phyloP scores from a whole-genome alignment of 2,797 vertebrate genomes.

The Echiichthys vipera region DNA sequence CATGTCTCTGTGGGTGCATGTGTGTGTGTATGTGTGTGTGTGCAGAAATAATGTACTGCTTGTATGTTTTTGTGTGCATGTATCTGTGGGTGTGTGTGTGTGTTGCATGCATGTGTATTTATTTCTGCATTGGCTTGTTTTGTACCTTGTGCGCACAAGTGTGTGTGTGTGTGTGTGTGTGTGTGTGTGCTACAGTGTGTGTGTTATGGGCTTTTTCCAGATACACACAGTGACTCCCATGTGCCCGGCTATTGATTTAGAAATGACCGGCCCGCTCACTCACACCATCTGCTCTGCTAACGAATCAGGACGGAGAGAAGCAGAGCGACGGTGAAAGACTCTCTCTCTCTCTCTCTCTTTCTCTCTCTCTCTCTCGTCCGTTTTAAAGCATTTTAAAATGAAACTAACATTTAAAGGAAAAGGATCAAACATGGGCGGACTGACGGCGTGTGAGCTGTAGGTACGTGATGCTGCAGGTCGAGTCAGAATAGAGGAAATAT shows the following conservation, averaged over 20 bases:
- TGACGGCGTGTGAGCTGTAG: background rate
- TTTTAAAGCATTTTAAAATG: conserved; percentile 15
- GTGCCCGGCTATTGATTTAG: conserved; percentile 92
- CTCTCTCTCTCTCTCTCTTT: conserved; percentile 5
- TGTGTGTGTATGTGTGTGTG: background rate
- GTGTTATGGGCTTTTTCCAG: conserved; percentile 81
- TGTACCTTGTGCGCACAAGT: too few relatives aligned
- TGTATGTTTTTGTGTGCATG: conserved; percentile 1
- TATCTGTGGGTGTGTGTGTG: background rate
- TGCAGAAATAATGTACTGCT: conserved; percentile 5
- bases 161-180: conserved; percentile 4
- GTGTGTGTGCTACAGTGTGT: conserved; percentile 15
- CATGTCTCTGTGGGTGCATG: too few relatives aligned
- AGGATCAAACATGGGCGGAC: background rate
- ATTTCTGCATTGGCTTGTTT: too few relatives aligned
- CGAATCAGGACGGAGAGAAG: conserved; percentile 30
- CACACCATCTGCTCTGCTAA: conserved; percentile 90
- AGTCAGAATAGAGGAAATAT: too few relatives aligned
- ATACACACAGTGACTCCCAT: conserved; percentile 91
- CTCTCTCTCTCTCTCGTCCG: background rate
- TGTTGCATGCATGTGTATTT: conserved; percentile 4
- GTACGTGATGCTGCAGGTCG: too few relatives aligned
- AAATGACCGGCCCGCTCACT: conserved; percentile 94
- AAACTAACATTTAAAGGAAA: background rate
- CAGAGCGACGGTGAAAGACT: conserved; percentile 17